A percentile compares a stretch with the other conserved stretches of the same genome.
Conservation (phyloP, 2,113 vertebrate genomes). For the Physeter macrocephalus region DNA sequence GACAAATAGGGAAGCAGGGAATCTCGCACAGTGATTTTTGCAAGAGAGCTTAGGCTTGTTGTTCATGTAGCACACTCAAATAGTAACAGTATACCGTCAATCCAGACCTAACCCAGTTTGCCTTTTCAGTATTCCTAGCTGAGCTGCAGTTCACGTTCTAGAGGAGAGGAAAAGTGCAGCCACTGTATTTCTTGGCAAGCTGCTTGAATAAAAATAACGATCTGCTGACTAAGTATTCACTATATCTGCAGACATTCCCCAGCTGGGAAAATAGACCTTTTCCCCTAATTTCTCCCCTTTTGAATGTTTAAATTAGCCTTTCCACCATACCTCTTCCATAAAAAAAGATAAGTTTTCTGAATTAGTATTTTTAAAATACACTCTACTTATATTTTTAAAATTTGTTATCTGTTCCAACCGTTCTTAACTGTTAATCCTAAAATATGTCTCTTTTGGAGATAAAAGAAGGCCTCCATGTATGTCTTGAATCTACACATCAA, state of each 20-base stretch:
- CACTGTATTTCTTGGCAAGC: slow-evolving; percentile 72
- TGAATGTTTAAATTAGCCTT: slow-evolving; percentile 64
- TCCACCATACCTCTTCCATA: neutral
- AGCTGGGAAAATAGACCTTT: slow-evolving; percentile 58
- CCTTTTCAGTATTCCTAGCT: slow-evolving; percentile 59
- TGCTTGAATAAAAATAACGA: slow-evolving; percentile 73
- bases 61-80: slow-evolving; percentile 43
- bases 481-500: neutral
- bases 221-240: slow-evolving; percentile 69
- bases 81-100: slow-evolving; percentile 7
- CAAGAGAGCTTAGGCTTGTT: neutral
- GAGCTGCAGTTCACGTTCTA: slow-evolving; percentile 40
- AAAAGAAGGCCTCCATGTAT: neutral
- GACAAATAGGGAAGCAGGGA: slow-evolving; percentile 10
- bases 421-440: slow-evolving; percentile 37
- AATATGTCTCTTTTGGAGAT: slow-evolving; percentile 30
- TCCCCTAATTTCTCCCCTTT: slow-evolving; percentile 40
- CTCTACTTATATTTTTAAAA: slow-evolving; percentile 2
- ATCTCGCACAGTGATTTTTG: neutral
- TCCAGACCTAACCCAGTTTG: slow-evolving; percentile 61
- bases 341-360: slow-evolving; percentile 9
- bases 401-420: neutral
- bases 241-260: slow-evolving; percentile 70
- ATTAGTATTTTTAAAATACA: slow-evolving; percentile 47
- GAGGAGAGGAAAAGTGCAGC: slow-evolving; percentile 66